Percentiles rank a stretch among this genome's conserved stretches.
These are phyloP conservation scores for Tauraco hartlaubi DNA, from an alignment of 2,797 vertebrate genomes.

Conservation along the genomic window DNA sequence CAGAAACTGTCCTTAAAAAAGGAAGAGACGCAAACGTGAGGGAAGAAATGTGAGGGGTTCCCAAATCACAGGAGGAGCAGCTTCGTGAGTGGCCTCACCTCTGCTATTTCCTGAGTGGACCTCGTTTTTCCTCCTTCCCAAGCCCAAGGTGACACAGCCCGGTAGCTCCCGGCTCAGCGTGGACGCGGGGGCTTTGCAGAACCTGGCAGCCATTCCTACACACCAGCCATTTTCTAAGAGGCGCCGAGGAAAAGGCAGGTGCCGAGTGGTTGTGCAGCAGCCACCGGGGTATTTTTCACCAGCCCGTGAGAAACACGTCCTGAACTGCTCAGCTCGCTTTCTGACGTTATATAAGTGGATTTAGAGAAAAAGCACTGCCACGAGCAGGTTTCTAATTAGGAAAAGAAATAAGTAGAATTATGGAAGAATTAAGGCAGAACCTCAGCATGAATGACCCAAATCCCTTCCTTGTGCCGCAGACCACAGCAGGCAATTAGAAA, in stretches of 20 bases:
- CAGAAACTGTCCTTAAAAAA: neutral
- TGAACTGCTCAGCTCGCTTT: neutral
- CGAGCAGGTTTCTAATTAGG: slow-evolving; percentile 43
- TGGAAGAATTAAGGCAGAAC: slow-evolving; percentile 58
- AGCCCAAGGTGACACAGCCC: neutral
- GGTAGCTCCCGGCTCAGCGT: neutral
- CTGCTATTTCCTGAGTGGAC: neutral
- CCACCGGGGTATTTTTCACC: neutral
- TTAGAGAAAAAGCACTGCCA: neutral
- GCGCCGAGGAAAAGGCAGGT: rapidly evolving
- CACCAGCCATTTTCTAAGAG: neutral
- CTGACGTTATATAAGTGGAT: slow-evolving; percentile 39
- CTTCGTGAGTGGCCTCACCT: neutral
- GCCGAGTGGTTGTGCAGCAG: neutral
- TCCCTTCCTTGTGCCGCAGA: slow-evolving; percentile 19
- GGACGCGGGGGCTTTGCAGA: neutral
- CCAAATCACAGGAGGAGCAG: neutral
- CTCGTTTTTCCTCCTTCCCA: rapidly evolving
- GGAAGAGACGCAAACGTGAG: neutral
- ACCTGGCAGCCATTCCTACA: neutral
- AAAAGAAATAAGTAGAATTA: slow-evolving; percentile 61
- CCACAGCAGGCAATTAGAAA: slow-evolving; percentile 35
- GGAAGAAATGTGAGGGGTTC: rapidly evolving
- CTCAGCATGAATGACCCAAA: slow-evolving; percentile 61
- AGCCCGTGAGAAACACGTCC: neutral